Conservation (phyloP, 2,797 vertebrate genomes). For the Amblyopsis hoosieri region DNA sequence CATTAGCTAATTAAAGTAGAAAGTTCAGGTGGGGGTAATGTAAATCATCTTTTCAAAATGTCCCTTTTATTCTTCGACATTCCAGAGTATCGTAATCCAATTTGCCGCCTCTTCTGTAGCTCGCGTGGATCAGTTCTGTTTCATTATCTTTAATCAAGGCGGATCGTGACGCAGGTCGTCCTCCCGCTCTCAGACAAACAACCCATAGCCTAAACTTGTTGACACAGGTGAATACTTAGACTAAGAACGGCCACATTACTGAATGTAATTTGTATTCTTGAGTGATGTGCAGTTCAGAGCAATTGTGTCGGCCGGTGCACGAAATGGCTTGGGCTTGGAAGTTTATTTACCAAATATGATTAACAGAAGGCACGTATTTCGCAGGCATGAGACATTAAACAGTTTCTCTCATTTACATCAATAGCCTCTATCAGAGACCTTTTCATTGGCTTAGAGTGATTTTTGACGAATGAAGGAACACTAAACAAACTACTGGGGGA, state of each 20-base stretch:
- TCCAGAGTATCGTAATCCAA: constrained; percentile 60
- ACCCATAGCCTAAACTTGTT: constrained; percentile 50
- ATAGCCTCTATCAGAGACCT: constrained; percentile 20
- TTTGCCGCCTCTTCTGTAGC: constrained; percentile 55
- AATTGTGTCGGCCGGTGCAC: constrained; percentile 27
- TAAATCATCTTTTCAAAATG: constrained; percentile 65
- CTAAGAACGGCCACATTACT: constrained; percentile 56
- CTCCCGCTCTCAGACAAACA: neutral
- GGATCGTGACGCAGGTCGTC: constrained; percentile 53
- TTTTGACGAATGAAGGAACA: constrained; percentile 48
- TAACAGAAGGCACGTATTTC: constrained; percentile 43
- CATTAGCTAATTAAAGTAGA: constrained; percentile 84
- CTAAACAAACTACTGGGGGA: constrained; percentile 36
- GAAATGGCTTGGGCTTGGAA: constrained; percentile 32
- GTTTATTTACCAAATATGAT: constrained; percentile 57
- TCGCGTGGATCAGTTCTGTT: constrained; percentile 62
- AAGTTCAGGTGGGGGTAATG: constrained; percentile 82
- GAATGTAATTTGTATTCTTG: constrained; percentile 51
- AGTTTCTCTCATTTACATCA: constrained; percentile 27
- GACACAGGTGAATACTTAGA: constrained; percentile 52
- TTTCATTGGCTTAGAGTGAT: constrained; percentile 50
- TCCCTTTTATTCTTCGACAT: constrained; percentile 61
- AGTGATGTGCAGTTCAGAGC: constrained; percentile 55
- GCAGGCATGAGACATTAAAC: constrained; percentile 45
- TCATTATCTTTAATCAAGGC: constrained; percentile 72